Conservation (phyloP, 2,888 invertebrate species). For the Brenthis daphne region DNA sequence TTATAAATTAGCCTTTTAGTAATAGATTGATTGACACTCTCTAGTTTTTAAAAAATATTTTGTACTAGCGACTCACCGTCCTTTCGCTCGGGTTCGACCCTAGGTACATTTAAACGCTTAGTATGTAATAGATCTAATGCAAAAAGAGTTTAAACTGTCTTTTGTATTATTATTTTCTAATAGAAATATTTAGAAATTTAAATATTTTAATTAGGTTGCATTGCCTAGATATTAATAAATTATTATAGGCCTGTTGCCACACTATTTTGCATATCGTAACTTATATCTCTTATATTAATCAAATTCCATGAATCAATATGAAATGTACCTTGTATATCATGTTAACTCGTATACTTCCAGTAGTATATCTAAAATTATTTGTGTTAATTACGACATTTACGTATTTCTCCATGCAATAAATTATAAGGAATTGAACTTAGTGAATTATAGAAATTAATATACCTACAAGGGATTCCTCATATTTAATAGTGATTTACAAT, state of each 20-base stretch:
- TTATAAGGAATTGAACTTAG: no score
- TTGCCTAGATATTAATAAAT: conserved; percentile 6
- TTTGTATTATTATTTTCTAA: background rate
- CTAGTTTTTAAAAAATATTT: no score
- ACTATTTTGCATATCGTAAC: conserved; percentile 66
- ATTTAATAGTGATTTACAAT: no score
- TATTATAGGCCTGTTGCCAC: conserved; percentile 48
- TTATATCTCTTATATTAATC: conserved; percentile 66
- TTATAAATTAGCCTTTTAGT: no score
- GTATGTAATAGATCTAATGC: no score
- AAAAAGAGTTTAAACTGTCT: background rate
- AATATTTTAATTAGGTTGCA: background rate
- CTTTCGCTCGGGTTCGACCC: no score
- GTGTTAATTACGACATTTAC: conserved; percentile 10
- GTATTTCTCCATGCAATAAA: no score
- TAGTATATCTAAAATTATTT: conserved; percentile 28
- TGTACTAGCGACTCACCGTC: no score
- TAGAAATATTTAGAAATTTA: background rate
- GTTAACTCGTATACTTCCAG: conserved; percentile 41
- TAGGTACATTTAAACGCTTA: no score
- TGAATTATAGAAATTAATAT: no score
- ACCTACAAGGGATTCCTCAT: no score
- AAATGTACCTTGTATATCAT: conserved; percentile 46
- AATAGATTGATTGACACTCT: no score
- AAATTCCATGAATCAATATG: conserved; percentile 75